phyloP scores from a whole-genome alignment of 2,888 invertebrate species.

The Microdon myrmicae region DNA sequence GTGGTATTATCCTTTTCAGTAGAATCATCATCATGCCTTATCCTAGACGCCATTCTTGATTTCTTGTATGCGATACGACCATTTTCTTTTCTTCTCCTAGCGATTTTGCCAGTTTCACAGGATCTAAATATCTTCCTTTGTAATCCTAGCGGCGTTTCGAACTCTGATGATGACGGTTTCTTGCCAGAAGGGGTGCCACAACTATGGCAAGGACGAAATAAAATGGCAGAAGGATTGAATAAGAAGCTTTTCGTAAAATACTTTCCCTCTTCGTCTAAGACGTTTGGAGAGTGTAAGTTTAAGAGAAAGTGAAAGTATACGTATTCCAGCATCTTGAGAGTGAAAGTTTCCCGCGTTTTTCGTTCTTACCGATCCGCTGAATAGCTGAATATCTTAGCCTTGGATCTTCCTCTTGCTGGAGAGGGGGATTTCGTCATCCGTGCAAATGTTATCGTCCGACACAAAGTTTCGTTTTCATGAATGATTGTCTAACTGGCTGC shows the following conservation, averaged over 20 bases:
- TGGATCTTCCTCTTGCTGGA: background rate
- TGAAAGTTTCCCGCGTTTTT: constrained; percentile 19
- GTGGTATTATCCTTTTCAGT: constrained; percentile 24
- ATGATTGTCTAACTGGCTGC: constrained; percentile 15
- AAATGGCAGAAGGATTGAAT: constrained; percentile 2
- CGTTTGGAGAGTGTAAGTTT: constrained; percentile 14
- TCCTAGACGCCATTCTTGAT: constrained; percentile 41
- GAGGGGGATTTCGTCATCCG: constrained; percentile 20
- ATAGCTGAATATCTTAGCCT: constrained; percentile 22
- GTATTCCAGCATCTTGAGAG: constrained; percentile 8
- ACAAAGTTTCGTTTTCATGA: constrained; percentile 39
- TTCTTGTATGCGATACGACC: constrained; percentile 32
- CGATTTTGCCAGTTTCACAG: constrained; percentile 29
- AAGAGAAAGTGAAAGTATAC: constrained; percentile 39
- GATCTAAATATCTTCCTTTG: constrained; percentile 30
- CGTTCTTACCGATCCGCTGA: constrained; percentile 7
- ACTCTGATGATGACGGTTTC: constrained; percentile 22
- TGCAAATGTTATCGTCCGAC: constrained; percentile 20
- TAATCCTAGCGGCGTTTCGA: constrained; percentile 22
- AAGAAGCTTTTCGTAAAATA: constrained; percentile 20
- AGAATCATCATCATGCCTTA: constrained; percentile 8
- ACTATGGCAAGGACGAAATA: constrained; percentile 6
- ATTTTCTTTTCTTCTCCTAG: constrained; percentile 28
- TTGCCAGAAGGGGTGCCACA: constrained; percentile 13
- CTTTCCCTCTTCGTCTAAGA: constrained; percentile 18